Percentiles rank a stretch among this genome's conserved stretches.
phyloP scores from a whole-genome alignment of 2,797 vertebrate species.

The Perdix hodgsoniae region DNA sequence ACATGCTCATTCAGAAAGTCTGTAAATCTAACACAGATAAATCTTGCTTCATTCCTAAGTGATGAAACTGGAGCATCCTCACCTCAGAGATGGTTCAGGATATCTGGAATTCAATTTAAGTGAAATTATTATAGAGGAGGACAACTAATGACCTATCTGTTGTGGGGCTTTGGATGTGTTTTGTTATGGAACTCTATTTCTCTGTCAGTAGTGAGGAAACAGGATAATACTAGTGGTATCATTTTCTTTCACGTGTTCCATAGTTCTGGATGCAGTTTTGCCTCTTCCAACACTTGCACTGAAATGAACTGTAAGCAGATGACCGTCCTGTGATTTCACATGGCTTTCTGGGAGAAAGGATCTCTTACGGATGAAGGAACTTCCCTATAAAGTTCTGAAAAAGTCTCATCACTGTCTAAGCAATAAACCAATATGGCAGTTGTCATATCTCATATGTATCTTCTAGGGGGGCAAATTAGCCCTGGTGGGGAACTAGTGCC shows the following conservation, averaged over 20 bases:
- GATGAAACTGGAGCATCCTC: slow-evolving; percentile 44
- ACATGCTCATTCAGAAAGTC: slow-evolving; percentile 50
- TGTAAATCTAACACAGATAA: slow-evolving; percentile 55
- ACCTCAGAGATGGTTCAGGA: slow-evolving; percentile 50
- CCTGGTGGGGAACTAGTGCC: neutral
- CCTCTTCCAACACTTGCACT: slow-evolving; percentile 11
- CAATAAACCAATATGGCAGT: rapidly evolving
- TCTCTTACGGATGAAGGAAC: neutral
- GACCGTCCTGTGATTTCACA: slow-evolving; percentile 30
- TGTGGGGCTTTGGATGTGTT: slow-evolving; percentile 9
- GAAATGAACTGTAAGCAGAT: slow-evolving; percentile 49
- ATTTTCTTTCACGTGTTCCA: neutral
- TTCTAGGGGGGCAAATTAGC: neutral
- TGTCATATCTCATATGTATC: neutral
- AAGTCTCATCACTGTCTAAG: neutral
- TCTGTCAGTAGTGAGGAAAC: neutral
- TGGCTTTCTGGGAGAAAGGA: neutral
- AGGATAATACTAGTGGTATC: neutral
- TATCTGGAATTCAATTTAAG: slow-evolving; percentile 51
- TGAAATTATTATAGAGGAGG: slow-evolving; percentile 41
- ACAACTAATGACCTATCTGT: slow-evolving; percentile 47
- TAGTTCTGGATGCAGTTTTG: neutral
- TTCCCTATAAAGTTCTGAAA: neutral
- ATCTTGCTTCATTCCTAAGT: slow-evolving; percentile 58
- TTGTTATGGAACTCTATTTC: neutral